Evolutionary conservation across 2,797 vertebrate genomes (phyloP), one percentile per base, ranked within the genome.

Genomic region (Poeciliopsis turneri): DNA sequence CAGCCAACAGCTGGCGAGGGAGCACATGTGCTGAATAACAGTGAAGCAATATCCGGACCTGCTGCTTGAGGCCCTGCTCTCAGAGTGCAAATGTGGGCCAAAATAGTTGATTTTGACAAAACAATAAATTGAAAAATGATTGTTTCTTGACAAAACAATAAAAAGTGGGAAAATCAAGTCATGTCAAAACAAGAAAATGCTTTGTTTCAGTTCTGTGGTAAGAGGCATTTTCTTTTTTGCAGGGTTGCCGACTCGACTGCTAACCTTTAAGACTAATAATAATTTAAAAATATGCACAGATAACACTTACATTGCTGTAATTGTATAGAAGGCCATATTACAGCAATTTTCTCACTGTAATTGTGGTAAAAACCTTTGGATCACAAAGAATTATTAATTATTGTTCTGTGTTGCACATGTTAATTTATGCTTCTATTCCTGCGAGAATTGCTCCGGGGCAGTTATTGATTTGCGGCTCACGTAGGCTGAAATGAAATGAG

Each of bases 1-100:
- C 16, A 33, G 36, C 72, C 15, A 47, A 64, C 64, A 84, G 85
- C 76, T 72, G 74, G 61, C 74, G 66, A 72, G 72, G 75, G 39
- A 55, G 20, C 43, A 57, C 10, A 46, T 78, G 49, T 76, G 49
- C 28, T 82, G 68, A 72, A 18, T 74, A 70, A 68, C 61, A 61
- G 33, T 2, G 36, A 78, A 80, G 83, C 55, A 41, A 45, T 30
- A 4, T 12, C 41, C 71, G 16, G 28, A 68, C 13, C 23, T 76
- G 36, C 18, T 64, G 33, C 33, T 18, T 61, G 57, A 61, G 18
- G 59, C 51, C 69, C 28, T 4, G 68, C 45, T 10, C 2, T 47
- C 33, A 71, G 30, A 9, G 72, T 46, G 25, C 66, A 64, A 18
- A 61, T 16, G 28, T 49, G 28, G 2, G 1, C 5, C 4, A 69